A percentile compares a stretch with the other conserved stretches of the same genome.
Evolutionary conservation across 2,797 vertebrate genomes (phyloP).

Genomic region (Pangasius mekongensis): DNA sequence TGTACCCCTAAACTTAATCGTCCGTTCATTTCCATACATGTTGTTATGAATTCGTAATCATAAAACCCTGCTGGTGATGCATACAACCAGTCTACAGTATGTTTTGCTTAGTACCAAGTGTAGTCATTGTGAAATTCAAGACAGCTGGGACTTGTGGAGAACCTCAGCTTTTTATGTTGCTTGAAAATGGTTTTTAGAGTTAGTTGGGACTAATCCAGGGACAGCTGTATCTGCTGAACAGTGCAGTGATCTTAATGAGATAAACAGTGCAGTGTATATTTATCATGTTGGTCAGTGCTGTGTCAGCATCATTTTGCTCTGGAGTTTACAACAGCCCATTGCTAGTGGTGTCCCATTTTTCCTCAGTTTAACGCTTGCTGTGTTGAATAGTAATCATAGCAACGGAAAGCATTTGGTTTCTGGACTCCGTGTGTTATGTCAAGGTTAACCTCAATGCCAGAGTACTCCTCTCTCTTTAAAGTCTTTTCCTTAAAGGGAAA

Average conservation of each 20-base stretch:
- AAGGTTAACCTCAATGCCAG: slow-evolving; percentile 33
- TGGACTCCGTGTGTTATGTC: slow-evolving; percentile 9
- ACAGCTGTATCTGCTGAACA: slow-evolving; percentile 27
- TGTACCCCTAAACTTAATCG: neutral
- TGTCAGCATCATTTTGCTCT: slow-evolving; percentile 31
- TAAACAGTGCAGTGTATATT: slow-evolving; percentile 23
- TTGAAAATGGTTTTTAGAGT: neutral
- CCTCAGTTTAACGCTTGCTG: neutral
- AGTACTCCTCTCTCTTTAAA: no score
- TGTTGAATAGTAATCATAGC: neutral
- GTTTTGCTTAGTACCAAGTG: neutral
- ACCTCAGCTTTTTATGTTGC: neutral
- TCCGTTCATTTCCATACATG: neutral
- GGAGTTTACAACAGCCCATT: slow-evolving; percentile 2
- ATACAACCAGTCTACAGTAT: slow-evolving; percentile 1
- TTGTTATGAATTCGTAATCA: neutral
- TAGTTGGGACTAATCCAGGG: slow-evolving; percentile 10
- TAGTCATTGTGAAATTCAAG: slow-evolving; percentile 1
- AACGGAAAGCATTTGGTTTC: slow-evolving; percentile 9
- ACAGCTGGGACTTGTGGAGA: slow-evolving; percentile 3
- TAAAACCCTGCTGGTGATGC: neutral
- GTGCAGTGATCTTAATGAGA: slow-evolving; percentile 10
- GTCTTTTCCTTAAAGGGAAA: slow-evolving; percentile 29
- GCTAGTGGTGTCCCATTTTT: neutral
- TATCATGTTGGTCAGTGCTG: slow-evolving; percentile 26